phyloP scores from a whole-genome alignment of 2,113 vertebrate genomes.

The Micronycteris hirsuta region DNA sequence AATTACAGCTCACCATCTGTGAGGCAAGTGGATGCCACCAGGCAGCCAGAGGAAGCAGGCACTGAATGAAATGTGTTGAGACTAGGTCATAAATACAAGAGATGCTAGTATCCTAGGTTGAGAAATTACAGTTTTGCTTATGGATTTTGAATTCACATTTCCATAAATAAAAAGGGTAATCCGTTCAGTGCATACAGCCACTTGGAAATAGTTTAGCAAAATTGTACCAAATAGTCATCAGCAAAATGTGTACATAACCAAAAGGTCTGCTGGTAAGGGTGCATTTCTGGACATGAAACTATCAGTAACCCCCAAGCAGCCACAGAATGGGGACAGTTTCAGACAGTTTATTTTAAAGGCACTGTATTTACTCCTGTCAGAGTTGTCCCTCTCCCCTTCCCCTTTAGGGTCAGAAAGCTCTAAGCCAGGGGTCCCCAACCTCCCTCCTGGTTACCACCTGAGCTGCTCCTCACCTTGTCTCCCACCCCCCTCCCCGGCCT shows the following conservation, averaged over 20 bases:
- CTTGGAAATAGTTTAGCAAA: background rate
- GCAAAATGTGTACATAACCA: background rate
- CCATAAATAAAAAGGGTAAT: background rate
- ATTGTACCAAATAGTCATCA: background rate
- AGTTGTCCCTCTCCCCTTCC: background rate
- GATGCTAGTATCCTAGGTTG: background rate
- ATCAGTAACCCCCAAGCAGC: background rate
- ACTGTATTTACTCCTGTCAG: background rate
- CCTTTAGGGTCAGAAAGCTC: background rate
- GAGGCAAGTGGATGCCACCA: background rate
- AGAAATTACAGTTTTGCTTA: background rate
- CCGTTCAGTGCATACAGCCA: background rate
- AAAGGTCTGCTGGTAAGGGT: background rate
- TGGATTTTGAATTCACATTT: background rate
- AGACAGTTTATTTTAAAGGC: background rate
- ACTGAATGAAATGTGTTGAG: background rate
- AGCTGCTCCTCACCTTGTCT: no score
- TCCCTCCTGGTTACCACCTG: no score
- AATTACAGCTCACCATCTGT: no score
- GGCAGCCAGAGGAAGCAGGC: background rate
- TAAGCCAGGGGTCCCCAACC: background rate
- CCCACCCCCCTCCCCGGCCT: no score
- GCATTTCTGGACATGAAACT: no score
- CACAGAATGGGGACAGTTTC: background rate
- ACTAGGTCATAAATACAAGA: background rate